Base-by-base conservation (phyloP, 2,113 vertebrate genomes). In the Lepidothrix coronata region DNA sequence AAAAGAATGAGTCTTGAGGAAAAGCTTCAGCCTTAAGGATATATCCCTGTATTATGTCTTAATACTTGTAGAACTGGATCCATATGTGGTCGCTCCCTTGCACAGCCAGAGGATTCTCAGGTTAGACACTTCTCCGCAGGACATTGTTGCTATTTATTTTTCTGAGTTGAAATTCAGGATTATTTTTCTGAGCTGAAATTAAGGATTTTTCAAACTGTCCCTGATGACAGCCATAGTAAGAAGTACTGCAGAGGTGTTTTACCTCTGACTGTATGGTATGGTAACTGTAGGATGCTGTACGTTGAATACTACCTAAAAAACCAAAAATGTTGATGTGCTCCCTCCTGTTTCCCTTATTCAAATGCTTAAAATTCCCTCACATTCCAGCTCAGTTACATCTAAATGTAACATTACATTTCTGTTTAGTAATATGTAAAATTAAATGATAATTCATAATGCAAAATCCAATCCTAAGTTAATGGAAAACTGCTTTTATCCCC, bases 341-440 rank as follows among this genome's bases (percentile, higher is more conserved):
- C 48, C 35, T 85, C n/a, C 30, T 67, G 48, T 57, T 91, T 86
- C 39, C 44, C 35, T 79, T 79, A 44, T 22, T 82, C 17, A 82
- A 22, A 85, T 55, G 24, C 41, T 85, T 85, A 68, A 88, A 90
- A 67, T 89, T 96, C 58, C 73, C 49, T 83, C 44, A 59, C 24
- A 22, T 89, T 73, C 48, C 70, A 82, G 66, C 35, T 65, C 90
- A 82, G 52, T 85, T 81, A 48, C 46, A 70, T 88, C 58, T 76
- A 91, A 93, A 91, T 71, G 54, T 28, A 94, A 68, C 57, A 88
- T 59, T 84, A n/a, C 62, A 66, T 95, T 89, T 81, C 68, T 85
- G 20, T 71, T 91, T 70, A 81, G 78, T 54, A 92, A 37, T 62
- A 73, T 44, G 23, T 89, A 75, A 85, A 93, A 48, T 73, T 81